These are phyloP conservation scores for Lasioglossum calceatum DNA, from an alignment of 2,888 invertebrate genomes.

Conservation along the genomic window DNA sequence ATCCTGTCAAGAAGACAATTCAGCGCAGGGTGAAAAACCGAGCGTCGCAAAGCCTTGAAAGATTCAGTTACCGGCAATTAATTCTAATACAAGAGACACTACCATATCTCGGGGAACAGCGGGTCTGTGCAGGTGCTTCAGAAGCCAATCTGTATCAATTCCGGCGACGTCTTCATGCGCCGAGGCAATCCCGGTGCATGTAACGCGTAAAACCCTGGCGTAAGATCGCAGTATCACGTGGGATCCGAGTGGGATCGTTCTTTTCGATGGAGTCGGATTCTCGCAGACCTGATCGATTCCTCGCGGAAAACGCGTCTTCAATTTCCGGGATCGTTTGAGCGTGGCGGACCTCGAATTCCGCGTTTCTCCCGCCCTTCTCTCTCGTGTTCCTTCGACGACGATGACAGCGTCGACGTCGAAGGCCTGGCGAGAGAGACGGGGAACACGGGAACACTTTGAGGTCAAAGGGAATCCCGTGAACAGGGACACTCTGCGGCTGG, in stretches of 20 bases:
- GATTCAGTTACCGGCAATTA: not conserved
- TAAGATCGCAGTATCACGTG: constrained; percentile 6
- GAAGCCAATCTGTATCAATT: constrained; percentile 11
- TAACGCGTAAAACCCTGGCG: not conserved
- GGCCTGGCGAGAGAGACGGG: not conserved
- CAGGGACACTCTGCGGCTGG: constrained; percentile 27
- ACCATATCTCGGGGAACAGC: not conserved
- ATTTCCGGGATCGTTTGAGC: constrained; percentile 73
- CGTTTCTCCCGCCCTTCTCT: constrained; percentile 17
- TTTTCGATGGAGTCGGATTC: constrained; percentile 36
- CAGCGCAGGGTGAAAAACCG: not conserved
- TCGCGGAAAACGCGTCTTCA: constrained; percentile 70
- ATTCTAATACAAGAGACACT: not conserved
- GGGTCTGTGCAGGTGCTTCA: not conserved
- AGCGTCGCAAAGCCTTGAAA: not conserved
- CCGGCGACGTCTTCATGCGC: constrained; percentile 3
- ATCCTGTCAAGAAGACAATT: not conserved
- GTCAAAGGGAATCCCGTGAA: constrained; percentile 61
- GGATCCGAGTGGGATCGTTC: constrained; percentile 19
- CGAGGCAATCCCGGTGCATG: not conserved
- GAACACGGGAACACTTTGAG: constrained; percentile 58
- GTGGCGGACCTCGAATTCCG: constrained; percentile 68
- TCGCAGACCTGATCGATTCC: constrained; percentile 55
- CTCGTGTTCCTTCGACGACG: not conserved
- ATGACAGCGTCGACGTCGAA: not conserved